Evolutionary conservation across 1,140 invertebrate genomes (phyloP).

Genomic region (Trachymyrmex cornetzi): DNA sequence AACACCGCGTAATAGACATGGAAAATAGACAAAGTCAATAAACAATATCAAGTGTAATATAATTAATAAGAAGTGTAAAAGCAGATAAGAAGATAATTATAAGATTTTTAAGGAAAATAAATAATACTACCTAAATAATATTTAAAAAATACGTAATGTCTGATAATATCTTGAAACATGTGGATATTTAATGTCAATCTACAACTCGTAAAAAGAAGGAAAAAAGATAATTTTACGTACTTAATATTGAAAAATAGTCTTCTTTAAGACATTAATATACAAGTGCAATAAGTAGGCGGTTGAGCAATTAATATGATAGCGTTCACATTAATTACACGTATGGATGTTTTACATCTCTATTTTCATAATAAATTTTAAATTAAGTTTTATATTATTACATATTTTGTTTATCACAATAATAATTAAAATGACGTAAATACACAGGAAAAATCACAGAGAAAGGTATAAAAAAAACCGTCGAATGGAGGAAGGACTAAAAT

Average conservation of each 20-base stretch:
- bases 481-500: background rate
- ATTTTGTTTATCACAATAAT: too few relatives aligned
- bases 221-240: background rate
- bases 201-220: background rate
- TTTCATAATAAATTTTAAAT: background rate
- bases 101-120: background rate
- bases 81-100: background rate
- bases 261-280: background rate
- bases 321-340: background rate
- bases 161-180: background rate
- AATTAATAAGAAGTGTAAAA: background rate
- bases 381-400: background rate
- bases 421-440: constrained; percentile 1
- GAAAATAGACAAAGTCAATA: background rate
- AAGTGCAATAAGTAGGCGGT: background rate
- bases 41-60: background rate
- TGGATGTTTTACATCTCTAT: background rate
- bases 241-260: too few relatives aligned
- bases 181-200: background rate
- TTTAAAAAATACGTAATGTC: background rate
- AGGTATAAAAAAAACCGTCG: background rate
- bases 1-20: too few relatives aligned
- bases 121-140: background rate
- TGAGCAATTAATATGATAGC: background rate
- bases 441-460: background rate